Evolutionary conservation across 2,888 invertebrate genomes (phyloP).

Genomic region (Pheosia gnoma): DNA sequence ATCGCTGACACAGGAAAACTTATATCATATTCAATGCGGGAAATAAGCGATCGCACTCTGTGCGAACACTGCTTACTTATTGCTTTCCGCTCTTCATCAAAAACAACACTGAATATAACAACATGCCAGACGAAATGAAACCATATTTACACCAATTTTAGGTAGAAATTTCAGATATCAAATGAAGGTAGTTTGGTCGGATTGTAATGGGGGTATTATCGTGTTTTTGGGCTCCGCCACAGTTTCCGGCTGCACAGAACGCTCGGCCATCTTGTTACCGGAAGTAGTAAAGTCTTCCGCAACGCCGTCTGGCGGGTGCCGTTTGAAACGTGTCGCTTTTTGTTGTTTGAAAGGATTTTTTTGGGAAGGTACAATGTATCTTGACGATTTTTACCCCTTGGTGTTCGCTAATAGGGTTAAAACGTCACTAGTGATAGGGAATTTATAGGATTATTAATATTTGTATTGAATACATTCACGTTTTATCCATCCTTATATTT

Average conservation of each 20-base stretch:
- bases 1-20: slow-evolving; percentile 74
- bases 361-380: slow-evolving; percentile 32
- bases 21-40: slow-evolving; percentile 76
- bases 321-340: slow-evolving; percentile 58
- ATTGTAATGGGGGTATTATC: slow-evolving; percentile 43
- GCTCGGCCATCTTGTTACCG: slow-evolving; percentile 79
- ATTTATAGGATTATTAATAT: neutral
- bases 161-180: slow-evolving; percentile 16
- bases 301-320: slow-evolving; percentile 63
- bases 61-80: slow-evolving; percentile 63
- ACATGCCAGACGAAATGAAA: neutral
- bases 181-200: slow-evolving; percentile 16
- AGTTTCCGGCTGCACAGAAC: slow-evolving; percentile 75
- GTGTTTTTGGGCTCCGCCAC: slow-evolving; percentile 68
- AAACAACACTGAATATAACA: slow-evolving; percentile 20
- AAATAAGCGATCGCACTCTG: slow-evolving; percentile 76
- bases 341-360: slow-evolving; percentile 50
- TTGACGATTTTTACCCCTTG: slow-evolving; percentile 29
- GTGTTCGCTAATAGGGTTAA: slow-evolving; percentile 24
- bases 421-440: neutral
- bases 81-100: slow-evolving; percentile 48
- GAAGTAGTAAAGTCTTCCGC: slow-evolving; percentile 84
- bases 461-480: neutral
- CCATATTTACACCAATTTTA: accelerated
- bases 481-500: no score